Percentiles rank a stretch among this genome's conserved stretches.
Evolutionary conservation across 2,113 vertebrate species (phyloP).

Genomic region (Hemiscyllium ocellatum): DNA sequence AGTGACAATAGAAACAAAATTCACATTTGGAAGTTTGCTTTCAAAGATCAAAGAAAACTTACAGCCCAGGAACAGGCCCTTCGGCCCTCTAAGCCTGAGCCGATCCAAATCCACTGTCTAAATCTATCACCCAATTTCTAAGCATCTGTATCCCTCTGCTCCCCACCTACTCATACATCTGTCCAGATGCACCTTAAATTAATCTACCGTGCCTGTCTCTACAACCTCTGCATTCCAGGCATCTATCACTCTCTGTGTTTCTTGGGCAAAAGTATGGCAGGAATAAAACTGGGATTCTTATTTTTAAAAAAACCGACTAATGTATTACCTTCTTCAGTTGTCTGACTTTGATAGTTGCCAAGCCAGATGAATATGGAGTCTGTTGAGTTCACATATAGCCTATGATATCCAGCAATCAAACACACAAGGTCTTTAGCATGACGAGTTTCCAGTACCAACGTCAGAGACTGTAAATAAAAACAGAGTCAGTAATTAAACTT

Average conservation of each 20-base stretch:
- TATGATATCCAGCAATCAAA: conserved; percentile 83
- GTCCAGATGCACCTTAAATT: no score
- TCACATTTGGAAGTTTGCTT: not conserved
- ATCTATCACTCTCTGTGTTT: not conserved
- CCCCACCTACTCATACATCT: no score
- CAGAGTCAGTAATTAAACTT: not conserved
- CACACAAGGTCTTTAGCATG: conserved; percentile 93
- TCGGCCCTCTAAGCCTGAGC: no score
- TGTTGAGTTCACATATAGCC: conserved; percentile 72
- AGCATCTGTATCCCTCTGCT: no score
- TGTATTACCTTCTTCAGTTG: conserved; percentile 80
- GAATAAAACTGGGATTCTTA: not conserved
- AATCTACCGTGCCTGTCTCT: no score
- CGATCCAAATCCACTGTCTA: no score
- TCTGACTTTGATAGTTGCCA: conserved; percentile 68
- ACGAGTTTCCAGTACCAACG: conserved; percentile 82
- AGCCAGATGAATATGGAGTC: conserved; percentile 77
- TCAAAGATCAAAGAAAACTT: no score
- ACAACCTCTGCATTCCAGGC: no score
- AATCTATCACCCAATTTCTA: no score
- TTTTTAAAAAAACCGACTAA: not conserved
- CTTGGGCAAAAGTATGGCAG: not conserved
- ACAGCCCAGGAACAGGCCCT: no score
- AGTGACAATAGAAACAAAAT: not conserved
- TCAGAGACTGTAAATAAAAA: conserved; percentile 48